Evolutionary conservation across 2,888 invertebrate genomes (phyloP), one percentile per base, ranked within the genome.

Genomic region (Acanthosoma haemorrhoidale): DNA sequence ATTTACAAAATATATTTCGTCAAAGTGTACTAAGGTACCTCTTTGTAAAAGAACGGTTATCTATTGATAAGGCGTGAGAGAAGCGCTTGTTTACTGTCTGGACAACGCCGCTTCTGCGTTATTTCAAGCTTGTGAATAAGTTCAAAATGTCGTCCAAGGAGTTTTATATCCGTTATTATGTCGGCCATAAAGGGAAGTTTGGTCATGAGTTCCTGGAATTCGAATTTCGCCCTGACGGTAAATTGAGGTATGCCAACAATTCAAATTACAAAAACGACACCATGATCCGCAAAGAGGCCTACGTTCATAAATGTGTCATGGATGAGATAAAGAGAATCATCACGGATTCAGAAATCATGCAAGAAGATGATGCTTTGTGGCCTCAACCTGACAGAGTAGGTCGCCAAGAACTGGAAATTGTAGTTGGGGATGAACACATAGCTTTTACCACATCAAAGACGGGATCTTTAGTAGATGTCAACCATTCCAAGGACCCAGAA

Each of bases 211-310:
- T 99, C 83, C 83, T 99, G 21, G 99, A 99, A 80, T 99, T 99
- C 79, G 98, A 99, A 81, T 98, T 99, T 79, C 87, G 98, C 32
- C 98, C 98, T 5, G 97, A 99, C 82, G 97, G 97, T 75, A 98
- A 98, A 81, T 83, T 99, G 63, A 87, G 99, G 63, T 99, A 99
- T 81, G 99, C 99, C 31, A 99, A 99, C 82, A 99, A 99, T 82
- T 98, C 98, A 2, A 99, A 99, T 80, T 99, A 99, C 83, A 99
- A 99, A 82, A 99, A 99, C 81, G 99, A 99, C 81, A 99, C 98
- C 43, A 98, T 99, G 96, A 99, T 99, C 82, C 88, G 99, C 29
- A 99, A 99, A 78, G 93, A 92, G 85, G 96, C 94, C 0, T 97
- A 94, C 79, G 97, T 96, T 0, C 96, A 96, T 79, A 91, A 93